These are phyloP conservation scores for Mustela erminea DNA, from an alignment of 2,797 vertebrate species.

Conservation along the genomic window DNA sequence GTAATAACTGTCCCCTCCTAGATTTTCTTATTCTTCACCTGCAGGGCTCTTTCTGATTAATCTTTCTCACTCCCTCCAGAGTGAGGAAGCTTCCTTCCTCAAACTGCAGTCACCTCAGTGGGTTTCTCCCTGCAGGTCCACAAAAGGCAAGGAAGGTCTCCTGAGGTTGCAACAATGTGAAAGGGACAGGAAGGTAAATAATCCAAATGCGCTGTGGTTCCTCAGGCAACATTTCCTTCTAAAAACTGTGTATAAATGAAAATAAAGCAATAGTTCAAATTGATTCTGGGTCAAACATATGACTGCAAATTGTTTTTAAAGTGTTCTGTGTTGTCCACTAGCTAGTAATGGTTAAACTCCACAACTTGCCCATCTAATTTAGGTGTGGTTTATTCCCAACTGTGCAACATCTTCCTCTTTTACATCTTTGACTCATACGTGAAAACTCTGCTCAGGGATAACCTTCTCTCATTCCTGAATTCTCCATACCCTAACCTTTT, in stretches of 20 bases:
- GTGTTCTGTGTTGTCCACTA: background rate
- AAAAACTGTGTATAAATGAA: background rate
- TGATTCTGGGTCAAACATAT: background rate
- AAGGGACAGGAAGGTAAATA: background rate
- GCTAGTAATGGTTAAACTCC: background rate
- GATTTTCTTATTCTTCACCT: background rate
- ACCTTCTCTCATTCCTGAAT: background rate
- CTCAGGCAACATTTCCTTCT: background rate
- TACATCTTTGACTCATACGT: background rate
- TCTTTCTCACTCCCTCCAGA: background rate
- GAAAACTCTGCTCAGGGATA: background rate
- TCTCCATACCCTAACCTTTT: background rate
- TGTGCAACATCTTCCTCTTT: background rate
- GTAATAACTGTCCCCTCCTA: background rate
- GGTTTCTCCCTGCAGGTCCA: background rate
- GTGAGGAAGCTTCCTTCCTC: background rate
- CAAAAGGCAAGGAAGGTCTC: background rate
- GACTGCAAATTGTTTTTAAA: background rate
- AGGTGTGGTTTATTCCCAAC: background rate
- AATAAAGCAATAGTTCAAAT: conserved; percentile 12
- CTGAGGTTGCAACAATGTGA: background rate
- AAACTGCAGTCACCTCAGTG: background rate
- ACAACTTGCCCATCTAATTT: background rate
- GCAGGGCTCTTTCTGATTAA: background rate
- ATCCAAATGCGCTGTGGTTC: background rate